Evolutionary conservation across 1,140 invertebrate genomes (phyloP).

Genomic region (Micrasema longulum): DNA sequence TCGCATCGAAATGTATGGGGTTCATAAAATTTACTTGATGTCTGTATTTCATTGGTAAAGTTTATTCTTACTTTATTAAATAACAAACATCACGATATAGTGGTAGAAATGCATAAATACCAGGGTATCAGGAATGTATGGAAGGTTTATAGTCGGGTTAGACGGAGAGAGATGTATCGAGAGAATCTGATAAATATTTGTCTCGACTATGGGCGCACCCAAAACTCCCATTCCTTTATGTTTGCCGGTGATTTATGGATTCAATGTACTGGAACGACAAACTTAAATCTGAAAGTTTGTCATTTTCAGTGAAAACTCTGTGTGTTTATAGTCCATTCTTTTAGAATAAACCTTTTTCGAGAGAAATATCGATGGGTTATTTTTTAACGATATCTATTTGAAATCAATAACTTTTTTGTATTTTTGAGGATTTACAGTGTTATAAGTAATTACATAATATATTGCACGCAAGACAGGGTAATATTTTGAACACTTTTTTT

Average conservation of each 20-base stretch:
- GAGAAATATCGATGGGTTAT: too few species aligned
- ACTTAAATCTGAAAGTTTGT: slow-evolving; percentile 38
- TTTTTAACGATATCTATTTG: too few species aligned
- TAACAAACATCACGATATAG: slow-evolving; percentile 33
- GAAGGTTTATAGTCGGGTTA: slow-evolving; percentile 33
- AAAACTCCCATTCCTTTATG: slow-evolving; percentile 38
- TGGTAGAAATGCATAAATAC: slow-evolving; percentile 9
- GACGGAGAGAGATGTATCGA: slow-evolving; percentile 18
- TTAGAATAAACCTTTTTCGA: not conserved
- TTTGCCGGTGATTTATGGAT: slow-evolving; percentile 43
- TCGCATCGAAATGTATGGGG: too few species aligned
- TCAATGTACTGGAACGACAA: slow-evolving; percentile 44
- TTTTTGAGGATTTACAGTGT: too few species aligned
- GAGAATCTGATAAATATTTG: slow-evolving; percentile 40
- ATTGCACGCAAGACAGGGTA: too few species aligned
- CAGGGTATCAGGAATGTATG: slow-evolving; percentile 24
- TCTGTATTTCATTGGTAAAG: too few species aligned
- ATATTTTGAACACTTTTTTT: too few species aligned
- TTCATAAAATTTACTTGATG: too few species aligned
- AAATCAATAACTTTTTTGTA: too few species aligned
- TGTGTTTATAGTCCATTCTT: slow-evolving; percentile 12
- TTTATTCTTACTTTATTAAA: slow-evolving; percentile 29
- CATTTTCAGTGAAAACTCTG: slow-evolving; percentile 13
- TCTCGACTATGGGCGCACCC: slow-evolving; percentile 37
- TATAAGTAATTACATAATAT: too few species aligned